Base-by-base conservation (phyloP, 53 echinoderm and acorn worm species). In the Temnopleurus reevesii region DNA sequence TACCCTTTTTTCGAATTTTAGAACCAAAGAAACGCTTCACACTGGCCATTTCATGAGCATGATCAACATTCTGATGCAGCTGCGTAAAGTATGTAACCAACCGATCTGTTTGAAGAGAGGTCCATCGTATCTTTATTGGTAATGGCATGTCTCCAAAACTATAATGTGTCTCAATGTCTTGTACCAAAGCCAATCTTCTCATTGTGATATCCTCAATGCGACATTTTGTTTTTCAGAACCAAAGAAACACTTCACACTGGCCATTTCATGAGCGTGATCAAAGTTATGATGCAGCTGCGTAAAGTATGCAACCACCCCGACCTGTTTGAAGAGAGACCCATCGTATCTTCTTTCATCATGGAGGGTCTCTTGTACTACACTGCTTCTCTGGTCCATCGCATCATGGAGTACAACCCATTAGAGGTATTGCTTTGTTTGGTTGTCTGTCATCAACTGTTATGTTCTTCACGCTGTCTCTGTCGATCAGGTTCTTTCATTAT, bases 221-320 rank as follows among this genome's bases (percentile, higher is more conserved):
- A n/a, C n/a, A n/a, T n/a, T 76, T 53, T 38, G 0, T 61, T 59
- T 85, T 31, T 10, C 77, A 99, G 99, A 90, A 99, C 99, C 90
- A 99, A 90, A 90, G 99, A 99, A 79, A 99, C 99, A 0, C 90
- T 99, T 7, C 84, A 91, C 55, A 93, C 93, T 17, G 99, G 99
- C 51, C 99, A 99, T 65, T 99, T 99, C 91, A 92, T 99, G 93
- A 99, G 99, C 38, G 99, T 99, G 82, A 99, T 99, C 92, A 99
- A 99, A 47, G 94, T 99, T 31, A 79, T 99, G 82, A 99, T 99
- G 99, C 99, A 99, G 92, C 90, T 99, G 77, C 90, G 99, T n/a
- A 99, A 99, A 82, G 99, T 99, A 21, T 99, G 99, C 81, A 99
- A 99, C 92, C 99, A 99, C 54, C 99, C 99, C 0, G 99, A 99